Conservation (phyloP, 2,888 invertebrate species). For the Bellardia bayeri region DNA sequence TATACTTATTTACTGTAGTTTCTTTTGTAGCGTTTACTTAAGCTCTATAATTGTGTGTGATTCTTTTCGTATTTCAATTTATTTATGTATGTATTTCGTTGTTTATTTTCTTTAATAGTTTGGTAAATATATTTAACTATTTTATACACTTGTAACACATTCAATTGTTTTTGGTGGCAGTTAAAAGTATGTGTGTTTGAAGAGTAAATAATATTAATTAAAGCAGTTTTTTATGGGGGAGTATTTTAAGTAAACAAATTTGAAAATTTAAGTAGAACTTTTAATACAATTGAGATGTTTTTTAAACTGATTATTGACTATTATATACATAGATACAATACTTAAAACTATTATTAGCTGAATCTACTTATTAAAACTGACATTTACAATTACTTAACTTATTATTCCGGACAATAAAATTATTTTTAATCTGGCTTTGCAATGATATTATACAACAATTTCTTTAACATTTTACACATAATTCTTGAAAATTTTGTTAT, state of each 20-base stretch:
- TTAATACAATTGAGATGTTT: background rate
- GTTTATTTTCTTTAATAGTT: conserved; percentile 48
- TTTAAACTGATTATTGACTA: too few relatives aligned
- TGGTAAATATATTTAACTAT: conserved; percentile 40
- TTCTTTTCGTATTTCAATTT: conserved; percentile 23
- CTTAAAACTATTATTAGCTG: too few relatives aligned
- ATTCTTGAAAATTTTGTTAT: too few relatives aligned
- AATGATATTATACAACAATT: too few relatives aligned
- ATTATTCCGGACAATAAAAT: too few relatives aligned
- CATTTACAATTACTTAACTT: too few relatives aligned
- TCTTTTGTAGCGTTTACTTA: conserved; percentile 41
- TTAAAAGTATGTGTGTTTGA: conserved; percentile 50
- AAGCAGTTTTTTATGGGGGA: background rate
- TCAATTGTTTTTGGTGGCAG: conserved; percentile 35
- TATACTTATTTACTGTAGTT: background rate
- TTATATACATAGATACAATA: background rate
- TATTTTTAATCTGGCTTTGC: too few relatives aligned
- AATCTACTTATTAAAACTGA: too few relatives aligned
- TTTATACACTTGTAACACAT: conserved; percentile 29
- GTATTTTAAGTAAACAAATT: conserved; percentile 13
- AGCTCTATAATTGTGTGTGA: conserved; percentile 26
- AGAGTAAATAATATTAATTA: conserved; percentile 40
- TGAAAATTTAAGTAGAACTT: background rate
- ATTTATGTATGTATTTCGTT: conserved; percentile 21
- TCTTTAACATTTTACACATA: too few relatives aligned